Evolutionary conservation across 2,797 vertebrate species (phyloP), one percentile per base, ranked within the genome.

Genomic region (Rhyacichthys aspro): DNA sequence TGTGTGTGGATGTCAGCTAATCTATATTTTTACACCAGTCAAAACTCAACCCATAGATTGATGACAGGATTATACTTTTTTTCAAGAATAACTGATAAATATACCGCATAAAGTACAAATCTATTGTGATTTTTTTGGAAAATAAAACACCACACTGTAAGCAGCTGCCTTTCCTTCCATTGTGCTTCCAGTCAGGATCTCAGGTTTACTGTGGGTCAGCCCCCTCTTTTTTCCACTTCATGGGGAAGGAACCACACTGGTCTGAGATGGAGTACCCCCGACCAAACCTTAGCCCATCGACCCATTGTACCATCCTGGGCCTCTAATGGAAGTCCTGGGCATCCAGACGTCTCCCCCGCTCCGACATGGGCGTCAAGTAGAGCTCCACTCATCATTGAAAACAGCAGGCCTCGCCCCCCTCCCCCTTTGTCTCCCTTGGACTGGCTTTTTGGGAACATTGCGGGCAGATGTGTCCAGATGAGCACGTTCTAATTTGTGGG

Each of bases 291-390:
- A 77, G 82, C 84, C 74, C 90, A 90, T 91, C 86, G 89, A 90
- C 89, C 89, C 79, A 70, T 72, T 80, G 88, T 85, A 68, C 90
- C 88, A 88, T 86, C 87, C 88, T 86, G 89, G 81, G 88, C 84
- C 79, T 90, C 87, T 90, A 91, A 91, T 91, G 89, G 90, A 91
- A 89, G 89, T 88, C 89, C 88, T 55, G 86, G 88, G 88, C 73
- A 76, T 88, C 77, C 82, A 88, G 87, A 89, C 82, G 67, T 81
- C 85, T 90, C 82, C 85, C 85, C 80, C 43, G 61, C 80, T 86
- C 85, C 16, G 69, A 83, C 82, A 67, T 15, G 70, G 85, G 85
- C 86, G 72, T 89, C 90, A 88, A 87, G 85, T 84, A 69, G 88
- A 43, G 86, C 77, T 81, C 67, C 74, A 67, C 88, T 91, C 87